Evolutionary conservation across 2,888 invertebrate genomes (phyloP).

Genomic region (Cabera pusaria): DNA sequence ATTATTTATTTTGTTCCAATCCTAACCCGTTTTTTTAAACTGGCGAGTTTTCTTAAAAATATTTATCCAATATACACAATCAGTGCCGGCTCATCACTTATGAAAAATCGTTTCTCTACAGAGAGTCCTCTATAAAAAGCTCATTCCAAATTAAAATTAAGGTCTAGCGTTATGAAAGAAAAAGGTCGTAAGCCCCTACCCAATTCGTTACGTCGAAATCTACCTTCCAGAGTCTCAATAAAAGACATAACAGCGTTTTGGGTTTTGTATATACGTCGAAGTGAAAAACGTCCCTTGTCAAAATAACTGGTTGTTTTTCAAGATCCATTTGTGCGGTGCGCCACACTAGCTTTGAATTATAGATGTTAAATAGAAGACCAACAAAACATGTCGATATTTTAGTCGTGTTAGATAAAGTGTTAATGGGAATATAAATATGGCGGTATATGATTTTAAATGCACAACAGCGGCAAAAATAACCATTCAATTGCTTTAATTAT

Average conservation of each 20-base stretch:
- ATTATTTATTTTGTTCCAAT: slow-evolving; percentile 67
- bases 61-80: slow-evolving; percentile 78
- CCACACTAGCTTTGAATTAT: slow-evolving; percentile 68
- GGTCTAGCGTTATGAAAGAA: slow-evolving; percentile 72
- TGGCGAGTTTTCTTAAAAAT: slow-evolving; percentile 70
- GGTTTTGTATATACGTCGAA: slow-evolving; percentile 52
- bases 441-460: slow-evolving; percentile 34
- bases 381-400: slow-evolving; percentile 73
- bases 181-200: slow-evolving; percentile 54
- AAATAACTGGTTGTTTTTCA: slow-evolving; percentile 80
- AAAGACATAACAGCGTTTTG: slow-evolving; percentile 40
- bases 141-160: slow-evolving; percentile 82
- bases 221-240: slow-evolving; percentile 36
- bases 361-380: slow-evolving; percentile 67
- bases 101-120: slow-evolving; percentile 79
- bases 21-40: slow-evolving; percentile 43
- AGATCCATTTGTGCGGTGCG: slow-evolving; percentile 73
- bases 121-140: slow-evolving; percentile 78
- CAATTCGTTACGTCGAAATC: slow-evolving; percentile 35
- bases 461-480: too few relatives aligned
- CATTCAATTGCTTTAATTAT: too few relatives aligned
- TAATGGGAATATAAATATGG: slow-evolving; percentile 55
- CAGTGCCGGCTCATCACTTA: slow-evolving; percentile 80
- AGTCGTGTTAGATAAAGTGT: slow-evolving; percentile 61
- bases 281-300: slow-evolving; percentile 56